Conservation (phyloP, 2,113 vertebrate species). For the Rhagologus leucostigma region DNA sequence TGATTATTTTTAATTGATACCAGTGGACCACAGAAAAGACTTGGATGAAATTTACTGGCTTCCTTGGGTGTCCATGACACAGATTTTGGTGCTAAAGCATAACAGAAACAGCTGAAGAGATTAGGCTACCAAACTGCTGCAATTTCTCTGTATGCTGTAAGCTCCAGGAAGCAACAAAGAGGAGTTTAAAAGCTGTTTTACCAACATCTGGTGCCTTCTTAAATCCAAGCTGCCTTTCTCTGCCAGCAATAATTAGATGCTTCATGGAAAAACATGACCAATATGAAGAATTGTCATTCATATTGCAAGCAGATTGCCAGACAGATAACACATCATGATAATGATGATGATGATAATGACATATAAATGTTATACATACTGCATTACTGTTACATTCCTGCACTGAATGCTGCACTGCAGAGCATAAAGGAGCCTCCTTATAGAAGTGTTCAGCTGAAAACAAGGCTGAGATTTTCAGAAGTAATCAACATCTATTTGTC, state of each 20-base stretch:
- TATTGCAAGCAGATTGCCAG: constrained; percentile 60
- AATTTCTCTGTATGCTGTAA: neutral
- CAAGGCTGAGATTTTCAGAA: neutral
- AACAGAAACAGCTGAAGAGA: neutral
- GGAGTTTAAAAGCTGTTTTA: constrained; percentile 27
- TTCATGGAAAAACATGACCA: constrained; percentile 23
- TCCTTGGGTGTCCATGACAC: neutral
- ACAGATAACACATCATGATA: constrained; percentile 8
- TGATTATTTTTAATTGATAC: neutral
- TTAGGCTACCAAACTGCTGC: neutral
- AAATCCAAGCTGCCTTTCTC: constrained; percentile 34
- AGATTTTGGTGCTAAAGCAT: neutral
- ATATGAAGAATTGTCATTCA: constrained; percentile 35
- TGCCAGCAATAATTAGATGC: constrained; percentile 46
- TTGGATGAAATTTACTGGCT: neutral
- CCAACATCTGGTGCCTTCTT: constrained; percentile 57
- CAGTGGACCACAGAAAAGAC: neutral
- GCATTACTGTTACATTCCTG: constrained; percentile 11
- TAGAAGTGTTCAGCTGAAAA: neutral
- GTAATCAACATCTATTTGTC: neutral
- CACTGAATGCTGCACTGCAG: neutral
- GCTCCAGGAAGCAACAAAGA: neutral
- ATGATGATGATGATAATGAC: neutral
- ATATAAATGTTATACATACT: neutral
- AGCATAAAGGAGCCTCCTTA: neutral